These are phyloP conservation scores for Mycetomoellerius zeteki DNA, from an alignment of 1,140 invertebrate species.

Conservation along the genomic window DNA sequence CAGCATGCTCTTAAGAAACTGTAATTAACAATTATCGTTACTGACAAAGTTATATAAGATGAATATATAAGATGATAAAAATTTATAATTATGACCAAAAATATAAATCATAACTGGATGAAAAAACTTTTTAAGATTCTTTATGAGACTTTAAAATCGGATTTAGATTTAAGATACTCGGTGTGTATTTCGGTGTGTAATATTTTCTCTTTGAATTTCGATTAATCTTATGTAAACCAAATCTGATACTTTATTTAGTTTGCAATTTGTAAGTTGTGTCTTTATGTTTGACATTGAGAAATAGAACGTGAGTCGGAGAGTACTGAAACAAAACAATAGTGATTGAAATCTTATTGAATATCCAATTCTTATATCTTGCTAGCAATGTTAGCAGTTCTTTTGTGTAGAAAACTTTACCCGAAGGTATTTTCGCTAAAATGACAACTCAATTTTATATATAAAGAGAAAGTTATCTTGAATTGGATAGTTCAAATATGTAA, in stretches of 20 bases:
- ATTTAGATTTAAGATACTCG: neutral
- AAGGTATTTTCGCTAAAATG: constrained; percentile 26
- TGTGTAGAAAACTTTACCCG: constrained; percentile 1
- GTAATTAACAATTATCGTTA: constrained; percentile 24
- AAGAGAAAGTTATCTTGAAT: neutral
- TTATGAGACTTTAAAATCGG: neutral
- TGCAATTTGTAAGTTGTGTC: neutral
- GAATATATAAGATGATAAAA: neutral
- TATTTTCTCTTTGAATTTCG: neutral
- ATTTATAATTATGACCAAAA: neutral
- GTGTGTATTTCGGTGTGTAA: too few species aligned
- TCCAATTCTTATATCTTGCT: constrained; percentile 11
- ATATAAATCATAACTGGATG: neutral
- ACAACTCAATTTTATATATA: neutral
- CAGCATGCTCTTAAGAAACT: neutral
- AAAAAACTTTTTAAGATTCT: neutral
- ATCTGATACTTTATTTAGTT: neutral
- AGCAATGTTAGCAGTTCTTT: neutral
- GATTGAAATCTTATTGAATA: constrained; percentile 34
- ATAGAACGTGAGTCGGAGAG: neutral
- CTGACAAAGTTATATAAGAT: neutral
- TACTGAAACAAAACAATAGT: constrained; percentile 3
- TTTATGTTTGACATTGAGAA: constrained; percentile 13
- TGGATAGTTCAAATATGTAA: neutral
- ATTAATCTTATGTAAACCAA: neutral